A percentile compares a stretch with the other conserved stretches of the same genome.
Evolutionary conservation across 2,888 invertebrate species (phyloP).

Genomic region (Trichacis sp.): DNA sequence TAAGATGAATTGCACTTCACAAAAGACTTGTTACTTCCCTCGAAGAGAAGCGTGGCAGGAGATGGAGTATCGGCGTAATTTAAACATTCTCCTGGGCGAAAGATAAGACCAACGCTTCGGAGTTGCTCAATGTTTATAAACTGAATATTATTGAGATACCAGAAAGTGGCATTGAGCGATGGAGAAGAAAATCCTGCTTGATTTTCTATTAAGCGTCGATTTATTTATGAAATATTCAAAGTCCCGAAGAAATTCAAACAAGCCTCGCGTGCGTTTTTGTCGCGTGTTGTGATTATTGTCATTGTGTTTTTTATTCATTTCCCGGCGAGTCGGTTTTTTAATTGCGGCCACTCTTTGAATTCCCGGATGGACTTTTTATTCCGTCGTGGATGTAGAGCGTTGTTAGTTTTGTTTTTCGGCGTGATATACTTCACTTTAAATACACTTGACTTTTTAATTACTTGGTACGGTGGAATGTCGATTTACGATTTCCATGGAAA

Average conservation of each 20-base stretch:
- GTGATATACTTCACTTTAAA: slow-evolving; percentile 35
- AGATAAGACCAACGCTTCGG: slow-evolving; percentile 3
- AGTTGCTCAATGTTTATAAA: slow-evolving; percentile 61
- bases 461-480: slow-evolving; percentile 36
- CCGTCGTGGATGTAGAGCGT: no score
- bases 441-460: slow-evolving; percentile 39
- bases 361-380: neutral
- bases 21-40: slow-evolving; percentile 8
- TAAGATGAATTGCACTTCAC: slow-evolving; percentile 24
- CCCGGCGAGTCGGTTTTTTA: no score
- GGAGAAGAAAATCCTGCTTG: slow-evolving; percentile 49
- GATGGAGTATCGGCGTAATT: slow-evolving; percentile 22
- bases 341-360: neutral
- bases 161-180: slow-evolving; percentile 60
- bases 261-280: slow-evolving; percentile 33
- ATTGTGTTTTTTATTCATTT: no score
- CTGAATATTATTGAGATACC: slow-evolving; percentile 65
- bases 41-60: slow-evolving; percentile 5
- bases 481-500: slow-evolving; percentile 61
- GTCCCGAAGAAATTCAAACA: slow-evolving; percentile 58
- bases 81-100: slow-evolving; percentile 14
- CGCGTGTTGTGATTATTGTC: neutral
- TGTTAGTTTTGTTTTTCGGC: neutral
- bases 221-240: slow-evolving; percentile 67
- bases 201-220: slow-evolving; percentile 67